Evolutionary conservation across 2,888 invertebrate genomes (phyloP), one percentile per base, ranked within the genome.

Genomic region (Capitulum mitella): DNA sequence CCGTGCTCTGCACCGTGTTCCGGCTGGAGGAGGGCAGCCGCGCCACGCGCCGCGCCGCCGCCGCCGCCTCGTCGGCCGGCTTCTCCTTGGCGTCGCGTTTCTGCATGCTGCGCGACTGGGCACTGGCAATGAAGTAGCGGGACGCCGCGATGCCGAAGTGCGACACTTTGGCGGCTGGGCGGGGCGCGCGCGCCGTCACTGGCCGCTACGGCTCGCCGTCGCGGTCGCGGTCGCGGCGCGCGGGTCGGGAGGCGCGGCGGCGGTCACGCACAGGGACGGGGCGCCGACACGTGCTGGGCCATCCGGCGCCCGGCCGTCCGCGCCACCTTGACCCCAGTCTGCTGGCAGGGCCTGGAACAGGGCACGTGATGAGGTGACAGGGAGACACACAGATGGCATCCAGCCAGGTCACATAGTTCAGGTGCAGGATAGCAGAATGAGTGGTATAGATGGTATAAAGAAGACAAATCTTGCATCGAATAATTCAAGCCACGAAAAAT

Each of bases 1-100:
- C 70, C 1, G 70, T 70, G 70, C 40, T 70, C 29, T 70, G 70
- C 26, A 70, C 70, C 1, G 29, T 70, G 70, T 16, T 22, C 8
- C 70, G 70, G 70, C 40, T 70, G 70, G 70, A 70, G 70, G 70
- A 40, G 37, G 70, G 40, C 70, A 29, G 70, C 0, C 70, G 70
- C 26, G 64, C 32, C 16, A 40, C 26, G 29, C 29, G 29, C 8
- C 70, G 37, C 1, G 29, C 29, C 16, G 29, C 76, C 80, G 29
- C 76, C 80, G 81, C 82, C 80, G 83, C 83, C 78, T 84, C 84
- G 79, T 83, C 82, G 77, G 80, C 79, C 80, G 83, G 83, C 70
- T 70, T 70, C 40, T 70, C 70, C 82, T 83, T 83, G 79, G 83
- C 83, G 86, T 89, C 89, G 80, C 87, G 84, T 83, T 89, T 88